Evolutionary conservation across 2,113 vertebrate species (phyloP).

Genomic region (Coregonus clupeaformis): DNA sequence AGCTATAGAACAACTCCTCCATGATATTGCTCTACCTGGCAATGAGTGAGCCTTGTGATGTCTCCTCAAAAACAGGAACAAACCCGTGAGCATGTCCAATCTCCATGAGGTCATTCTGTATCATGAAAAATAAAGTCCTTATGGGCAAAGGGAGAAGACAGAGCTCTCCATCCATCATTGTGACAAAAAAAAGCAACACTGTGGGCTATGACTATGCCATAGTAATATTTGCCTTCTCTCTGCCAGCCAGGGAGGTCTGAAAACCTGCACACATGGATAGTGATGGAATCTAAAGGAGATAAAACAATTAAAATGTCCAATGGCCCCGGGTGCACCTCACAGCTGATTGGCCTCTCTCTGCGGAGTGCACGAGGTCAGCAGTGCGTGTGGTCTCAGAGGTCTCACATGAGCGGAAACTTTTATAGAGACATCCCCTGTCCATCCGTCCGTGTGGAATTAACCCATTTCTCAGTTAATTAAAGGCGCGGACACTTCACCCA

Average conservation of each 20-base stretch:
- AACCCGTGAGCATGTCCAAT: not conserved
- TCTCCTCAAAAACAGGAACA: not conserved
- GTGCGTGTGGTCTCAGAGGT: conserved; percentile 45
- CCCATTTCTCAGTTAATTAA: conserved; percentile 51
- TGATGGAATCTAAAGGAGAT: not conserved
- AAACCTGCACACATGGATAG: not conserved
- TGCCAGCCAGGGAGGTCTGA: not conserved
- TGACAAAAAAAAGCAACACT: not conserved
- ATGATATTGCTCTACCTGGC: too few species aligned
- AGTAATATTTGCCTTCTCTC: not conserved
- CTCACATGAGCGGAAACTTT: not conserved
- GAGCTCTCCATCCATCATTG: not conserved
- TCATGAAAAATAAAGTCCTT: not conserved
- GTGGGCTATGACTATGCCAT: not conserved
- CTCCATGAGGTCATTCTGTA: conserved; percentile 1
- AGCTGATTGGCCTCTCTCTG: conserved; percentile 37
- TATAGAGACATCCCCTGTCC: conserved; percentile 25
- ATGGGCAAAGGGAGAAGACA: not conserved
- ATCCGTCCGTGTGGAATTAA: conserved; percentile 56
- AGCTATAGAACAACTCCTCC: too few species aligned
- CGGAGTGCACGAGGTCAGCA: not conserved
- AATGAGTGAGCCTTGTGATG: too few species aligned
- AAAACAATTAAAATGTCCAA: not conserved
- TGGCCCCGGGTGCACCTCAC: conserved; percentile 10
- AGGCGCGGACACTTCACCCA: conserved; percentile 39